A percentile compares a stretch with the other conserved stretches of the same genome.
Evolutionary conservation across 1,140 invertebrate genomes (phyloP).

Genomic region (Dreissena polymorpha): DNA sequence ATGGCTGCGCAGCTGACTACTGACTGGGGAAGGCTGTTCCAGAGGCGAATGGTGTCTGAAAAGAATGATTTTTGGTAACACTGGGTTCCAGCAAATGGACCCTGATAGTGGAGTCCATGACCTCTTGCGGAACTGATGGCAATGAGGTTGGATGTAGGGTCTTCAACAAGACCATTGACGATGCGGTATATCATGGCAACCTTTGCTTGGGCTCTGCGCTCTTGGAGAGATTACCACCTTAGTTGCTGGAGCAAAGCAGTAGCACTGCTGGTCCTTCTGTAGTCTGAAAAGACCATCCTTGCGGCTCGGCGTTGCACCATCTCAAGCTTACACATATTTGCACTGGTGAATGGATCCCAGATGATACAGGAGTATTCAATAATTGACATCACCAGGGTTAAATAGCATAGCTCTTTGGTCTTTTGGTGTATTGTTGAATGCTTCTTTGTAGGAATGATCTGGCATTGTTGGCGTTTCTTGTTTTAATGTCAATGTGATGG

Average conservation of each 20-base stretch:
- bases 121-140: not conserved
- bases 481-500: slow-evolving; percentile 12
- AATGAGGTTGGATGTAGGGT: slow-evolving; percentile 3
- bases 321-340: not conserved
- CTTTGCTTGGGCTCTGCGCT: slow-evolving; percentile 20
- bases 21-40: slow-evolving; percentile 13
- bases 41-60: slow-evolving; percentile 23
- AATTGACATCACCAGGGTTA: not conserved
- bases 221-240: slow-evolving; percentile 14
- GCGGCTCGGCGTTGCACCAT: not conserved
- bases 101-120: slow-evolving; percentile 26
- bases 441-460: slow-evolving; percentile 10
- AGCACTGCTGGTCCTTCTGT: not conserved
- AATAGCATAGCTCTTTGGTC: slow-evolving; percentile 36
- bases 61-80: slow-evolving; percentile 21
- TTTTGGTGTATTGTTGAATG: slow-evolving; percentile 3
- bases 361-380: not conserved
- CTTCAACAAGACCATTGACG: slow-evolving; percentile 14
- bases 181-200: slow-evolving; percentile 18
- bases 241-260: slow-evolving; percentile 15
- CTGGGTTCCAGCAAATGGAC: slow-evolving; percentile 6
- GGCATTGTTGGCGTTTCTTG: slow-evolving; percentile 39
- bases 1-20: not conserved
- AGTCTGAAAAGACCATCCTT: too few relatives aligned
- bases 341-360: not conserved